A percentile compares a stretch with the other conserved stretches of the same genome.
These are phyloP conservation scores for Caenorhabditis sp. DNA, from an alignment of 2,888 invertebrate genomes.

Conservation along the genomic window DNA sequence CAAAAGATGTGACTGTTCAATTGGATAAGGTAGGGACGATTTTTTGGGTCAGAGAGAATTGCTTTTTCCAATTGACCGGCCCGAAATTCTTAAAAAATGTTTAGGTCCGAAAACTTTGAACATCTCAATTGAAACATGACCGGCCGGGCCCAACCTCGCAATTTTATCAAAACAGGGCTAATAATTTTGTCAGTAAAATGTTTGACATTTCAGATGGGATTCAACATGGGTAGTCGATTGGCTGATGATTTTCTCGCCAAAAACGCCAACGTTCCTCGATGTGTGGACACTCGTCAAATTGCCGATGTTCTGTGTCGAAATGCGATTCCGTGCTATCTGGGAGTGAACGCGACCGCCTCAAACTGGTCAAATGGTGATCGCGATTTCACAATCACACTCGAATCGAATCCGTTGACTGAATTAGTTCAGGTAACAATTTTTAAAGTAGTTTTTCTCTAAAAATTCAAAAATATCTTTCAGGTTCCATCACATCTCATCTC, in stretches of 20 bases:
- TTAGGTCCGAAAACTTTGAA: no score
- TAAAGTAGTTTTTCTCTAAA: no score
- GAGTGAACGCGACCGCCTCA: conserved; percentile 88
- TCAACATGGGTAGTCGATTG: conserved; percentile 95
- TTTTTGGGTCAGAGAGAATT: conserved; percentile 7
- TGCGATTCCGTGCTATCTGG: conserved; percentile 83
- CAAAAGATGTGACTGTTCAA: conserved; percentile 97
- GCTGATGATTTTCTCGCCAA: conserved; percentile 97
- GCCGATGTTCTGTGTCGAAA: conserved; percentile 79
- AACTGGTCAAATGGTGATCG: conserved; percentile 83
- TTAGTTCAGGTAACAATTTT: conserved; percentile 45
- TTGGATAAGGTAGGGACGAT: conserved; percentile 76
- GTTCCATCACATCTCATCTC: conserved; percentile 46
- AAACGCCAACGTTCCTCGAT: conserved; percentile 83
- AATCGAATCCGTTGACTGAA: conserved; percentile 90
- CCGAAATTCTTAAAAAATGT: no score
- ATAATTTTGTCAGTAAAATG: no score
- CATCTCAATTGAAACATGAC: no score
- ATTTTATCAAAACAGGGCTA: no score
- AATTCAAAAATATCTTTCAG: conserved; percentile 3
- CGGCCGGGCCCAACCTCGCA: no score
- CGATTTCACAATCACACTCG: conserved; percentile 95
- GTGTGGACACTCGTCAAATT: conserved; percentile 88
- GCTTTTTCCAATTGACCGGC: neutral
- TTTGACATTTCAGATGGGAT: conserved; percentile 78